Evolutionary conservation across 2,888 invertebrate genomes (phyloP).

Genomic region (Hypomecis atomaria): DNA sequence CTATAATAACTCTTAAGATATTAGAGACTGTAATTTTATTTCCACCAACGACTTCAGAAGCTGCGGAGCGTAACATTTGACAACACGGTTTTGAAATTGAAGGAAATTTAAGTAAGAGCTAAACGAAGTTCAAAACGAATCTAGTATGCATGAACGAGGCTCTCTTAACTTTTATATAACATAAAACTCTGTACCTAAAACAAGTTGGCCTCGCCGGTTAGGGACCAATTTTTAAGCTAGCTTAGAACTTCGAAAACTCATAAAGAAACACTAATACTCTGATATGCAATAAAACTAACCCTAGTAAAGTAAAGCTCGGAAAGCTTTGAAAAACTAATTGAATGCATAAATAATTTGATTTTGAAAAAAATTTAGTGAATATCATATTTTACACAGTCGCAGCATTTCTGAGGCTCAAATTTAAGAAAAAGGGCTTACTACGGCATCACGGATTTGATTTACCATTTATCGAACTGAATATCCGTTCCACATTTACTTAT

Average conservation of each 20-base stretch:
- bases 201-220: not conserved
- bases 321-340: not conserved
- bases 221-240: slow-evolving; percentile 13
- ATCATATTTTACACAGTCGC: too few species aligned
- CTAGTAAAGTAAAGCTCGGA: not conserved
- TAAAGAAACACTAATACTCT: slow-evolving; percentile 3
- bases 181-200: slow-evolving; percentile 7
- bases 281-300: slow-evolving; percentile 1
- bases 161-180: slow-evolving; percentile 1
- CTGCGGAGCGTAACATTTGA: not conserved
- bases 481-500: too few species aligned
- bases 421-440: too few species aligned
- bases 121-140: slow-evolving; percentile 3
- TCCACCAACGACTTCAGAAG: too few species aligned
- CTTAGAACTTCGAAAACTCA: slow-evolving; percentile 4
- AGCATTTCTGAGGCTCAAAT: too few species aligned
- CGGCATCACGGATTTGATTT: too few species aligned
- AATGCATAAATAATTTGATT: not conserved
- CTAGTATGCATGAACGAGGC: slow-evolving; percentile 8
- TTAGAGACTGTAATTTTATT: too few species aligned
- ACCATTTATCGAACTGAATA: too few species aligned
- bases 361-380: too few species aligned
- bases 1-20: too few species aligned
- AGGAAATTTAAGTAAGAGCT: not conserved
- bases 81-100: not conserved